Percentiles rank a stretch among this genome's conserved stretches.
Conservation (phyloP, 2,113 vertebrate genomes). For the Pantherophis guttatus region DNA sequence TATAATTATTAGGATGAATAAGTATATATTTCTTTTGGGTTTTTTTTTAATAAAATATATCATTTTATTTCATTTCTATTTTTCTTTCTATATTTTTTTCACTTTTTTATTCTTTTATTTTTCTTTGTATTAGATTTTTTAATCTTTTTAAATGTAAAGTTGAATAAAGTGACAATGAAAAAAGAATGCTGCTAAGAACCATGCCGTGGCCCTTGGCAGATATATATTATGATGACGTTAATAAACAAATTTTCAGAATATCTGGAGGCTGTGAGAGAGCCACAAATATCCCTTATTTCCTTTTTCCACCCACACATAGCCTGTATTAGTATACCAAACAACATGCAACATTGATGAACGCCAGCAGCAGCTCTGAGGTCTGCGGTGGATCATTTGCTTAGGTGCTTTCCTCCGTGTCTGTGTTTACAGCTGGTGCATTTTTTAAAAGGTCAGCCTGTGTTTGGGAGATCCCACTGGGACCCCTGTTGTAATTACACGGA, state of each 20-base stretch:
- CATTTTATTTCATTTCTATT: not conserved
- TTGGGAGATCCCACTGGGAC: not conserved
- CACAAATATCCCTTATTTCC: not conserved
- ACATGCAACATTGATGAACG: conserved; percentile 38
- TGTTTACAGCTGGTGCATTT: conserved; percentile 31
- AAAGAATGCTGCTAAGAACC: not conserved
- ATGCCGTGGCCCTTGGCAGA: not conserved
- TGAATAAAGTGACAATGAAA: not conserved
- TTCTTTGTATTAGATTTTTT: not conserved
- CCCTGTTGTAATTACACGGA: not conserved
- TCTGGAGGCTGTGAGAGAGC: not conserved
- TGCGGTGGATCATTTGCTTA: conserved; percentile 4
- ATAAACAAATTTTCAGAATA: not conserved
- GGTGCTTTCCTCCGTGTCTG: not conserved
- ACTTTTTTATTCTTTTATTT: not conserved
- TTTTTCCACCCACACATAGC: not conserved
- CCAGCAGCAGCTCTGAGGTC: conserved; percentile 44
- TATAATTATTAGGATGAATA: not conserved
- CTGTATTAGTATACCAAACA: not conserved
- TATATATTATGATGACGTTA: not conserved
- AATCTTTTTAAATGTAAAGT: not conserved
- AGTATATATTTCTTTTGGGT: not conserved
- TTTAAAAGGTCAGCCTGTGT: conserved; percentile 17
- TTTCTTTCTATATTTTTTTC: not conserved
- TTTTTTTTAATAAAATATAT: not conserved